Evolutionary conservation across 2,888 invertebrate species (phyloP).

Genomic region (Zygogramma bicolorata): DNA sequence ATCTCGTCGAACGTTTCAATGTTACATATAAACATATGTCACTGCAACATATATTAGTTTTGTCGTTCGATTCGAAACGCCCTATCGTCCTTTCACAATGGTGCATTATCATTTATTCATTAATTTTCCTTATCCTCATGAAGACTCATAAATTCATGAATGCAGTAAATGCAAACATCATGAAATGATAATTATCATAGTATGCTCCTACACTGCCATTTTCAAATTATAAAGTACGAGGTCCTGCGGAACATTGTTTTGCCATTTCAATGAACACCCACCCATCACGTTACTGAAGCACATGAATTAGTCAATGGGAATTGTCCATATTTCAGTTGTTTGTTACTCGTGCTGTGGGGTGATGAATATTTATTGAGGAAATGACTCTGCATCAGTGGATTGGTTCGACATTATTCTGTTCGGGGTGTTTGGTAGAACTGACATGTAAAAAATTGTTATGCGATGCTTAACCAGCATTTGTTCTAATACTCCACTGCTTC

Average conservation of each 20-base stretch:
- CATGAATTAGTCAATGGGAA: not conserved
- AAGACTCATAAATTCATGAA: not conserved
- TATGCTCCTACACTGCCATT: slow-evolving; percentile 3
- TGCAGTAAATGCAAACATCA: not conserved
- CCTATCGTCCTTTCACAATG: too few species aligned
- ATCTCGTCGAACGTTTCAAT: too few species aligned
- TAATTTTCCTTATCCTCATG: not conserved
- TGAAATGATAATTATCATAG: slow-evolving; percentile 3
- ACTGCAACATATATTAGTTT: too few species aligned
- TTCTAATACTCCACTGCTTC: too few species aligned
- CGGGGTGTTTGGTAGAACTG: too few species aligned
- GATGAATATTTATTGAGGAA: slow-evolving; percentile 3
- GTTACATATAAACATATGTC: too few species aligned
- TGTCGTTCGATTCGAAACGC: too few species aligned
- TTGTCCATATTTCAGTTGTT: slow-evolving; percentile 2
- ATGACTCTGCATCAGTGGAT: not conserved
- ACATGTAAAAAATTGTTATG: not conserved
- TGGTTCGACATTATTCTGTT: too few species aligned
- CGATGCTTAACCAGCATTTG: too few species aligned
- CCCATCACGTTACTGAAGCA: not conserved
- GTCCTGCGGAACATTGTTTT: slow-evolving; percentile 7
- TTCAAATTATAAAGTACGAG: not conserved
- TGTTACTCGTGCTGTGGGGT: not conserved
- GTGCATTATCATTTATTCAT: not conserved
- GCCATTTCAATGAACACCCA: slow-evolving; percentile 9